Base-by-base conservation (phyloP, 2,888 invertebrate species). In the Actias luna region DNA sequence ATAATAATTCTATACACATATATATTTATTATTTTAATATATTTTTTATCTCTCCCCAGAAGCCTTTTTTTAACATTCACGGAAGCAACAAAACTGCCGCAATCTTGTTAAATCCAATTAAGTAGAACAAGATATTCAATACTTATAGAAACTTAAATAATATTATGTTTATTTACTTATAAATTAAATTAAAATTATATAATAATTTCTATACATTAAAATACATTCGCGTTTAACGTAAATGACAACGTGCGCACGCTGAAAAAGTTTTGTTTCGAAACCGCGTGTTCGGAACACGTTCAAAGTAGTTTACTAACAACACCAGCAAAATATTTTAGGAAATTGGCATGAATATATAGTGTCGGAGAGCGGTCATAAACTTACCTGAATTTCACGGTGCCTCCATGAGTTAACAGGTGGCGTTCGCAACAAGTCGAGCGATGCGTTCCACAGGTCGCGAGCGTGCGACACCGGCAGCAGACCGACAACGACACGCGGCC, bases 401-500 rank as follows among this genome's bases (percentile, higher is more conserved):
- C 80, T 82, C 88, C 90, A 89, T 89, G 80, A 78, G 89, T 85
- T 87, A 88, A 88, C 88, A 90, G 90, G 89, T 90, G 89, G 84
- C 77, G 79, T 77, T 85, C 73, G 87, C 91, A 91, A 91, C 89
- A 90, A 88, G 90, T 90, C 84, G 75, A 75, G 80, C 76, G 67
- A 74, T 69, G 75, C 72, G 76, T 74, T 75, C 78, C 73, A 79
- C 81, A 79, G 81, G 82, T 82, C 79, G 80, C 79, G 78, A 72
- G 80, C 86, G 85, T 84, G 85, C 85, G 84, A 80, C 83, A 76
- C 73, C 80, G 79, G 77, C 84, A 81, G 78, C 84, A 83, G 84
- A 76, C 77, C 71, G 76, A 65, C 78, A 72, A 74, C 79, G 78
- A 86, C 87, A 88, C 87, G 62, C 65, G 64, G 67, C 67, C 72